phyloP scores from a whole-genome alignment of 2,113 vertebrate species.

The Silurus glanis region DNA sequence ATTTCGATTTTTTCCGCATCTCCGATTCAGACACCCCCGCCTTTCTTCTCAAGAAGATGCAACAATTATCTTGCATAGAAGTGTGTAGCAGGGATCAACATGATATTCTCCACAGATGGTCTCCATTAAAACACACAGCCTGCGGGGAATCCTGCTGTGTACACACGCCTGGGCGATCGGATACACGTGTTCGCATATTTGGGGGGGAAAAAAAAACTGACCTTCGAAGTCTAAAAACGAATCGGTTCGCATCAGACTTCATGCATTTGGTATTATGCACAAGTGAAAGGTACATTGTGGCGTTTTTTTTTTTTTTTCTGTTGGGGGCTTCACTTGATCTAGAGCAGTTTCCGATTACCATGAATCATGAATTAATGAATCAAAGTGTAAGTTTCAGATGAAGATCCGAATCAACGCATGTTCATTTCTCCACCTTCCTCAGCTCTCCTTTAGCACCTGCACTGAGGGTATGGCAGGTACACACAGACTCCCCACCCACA shows the following conservation, averaged over 20 bases:
- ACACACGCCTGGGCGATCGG: constrained; percentile 45
- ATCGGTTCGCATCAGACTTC: neutral
- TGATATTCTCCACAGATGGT: constrained; percentile 55
- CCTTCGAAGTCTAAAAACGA: neutral
- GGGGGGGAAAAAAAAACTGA: neutral
- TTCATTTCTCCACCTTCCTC: constrained; percentile 50
- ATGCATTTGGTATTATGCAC: neutral
- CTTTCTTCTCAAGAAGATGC: constrained; percentile 42
- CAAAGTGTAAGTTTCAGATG: neutral
- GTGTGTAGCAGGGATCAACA: constrained; percentile 44
- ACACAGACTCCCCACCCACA: constrained; percentile 62
- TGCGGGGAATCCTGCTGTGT: constrained; percentile 50
- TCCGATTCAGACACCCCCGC: neutral
- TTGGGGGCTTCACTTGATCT: neutral
- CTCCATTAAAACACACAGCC: constrained; percentile 55
- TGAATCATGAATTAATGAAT: neutral
- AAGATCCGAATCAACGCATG: neutral
- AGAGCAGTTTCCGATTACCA: neutral
- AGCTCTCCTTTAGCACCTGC: constrained; percentile 70
- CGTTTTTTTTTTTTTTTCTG: too few relatives aligned
- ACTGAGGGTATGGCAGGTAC: constrained; percentile 67
- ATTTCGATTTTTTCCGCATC: constrained; percentile 54
- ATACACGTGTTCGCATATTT: constrained; percentile 4
- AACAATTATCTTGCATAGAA: constrained; percentile 42
- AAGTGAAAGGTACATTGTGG: neutral